phyloP scores from a whole-genome alignment of 1,140 invertebrate species.

The Drosophila elegans region DNA sequence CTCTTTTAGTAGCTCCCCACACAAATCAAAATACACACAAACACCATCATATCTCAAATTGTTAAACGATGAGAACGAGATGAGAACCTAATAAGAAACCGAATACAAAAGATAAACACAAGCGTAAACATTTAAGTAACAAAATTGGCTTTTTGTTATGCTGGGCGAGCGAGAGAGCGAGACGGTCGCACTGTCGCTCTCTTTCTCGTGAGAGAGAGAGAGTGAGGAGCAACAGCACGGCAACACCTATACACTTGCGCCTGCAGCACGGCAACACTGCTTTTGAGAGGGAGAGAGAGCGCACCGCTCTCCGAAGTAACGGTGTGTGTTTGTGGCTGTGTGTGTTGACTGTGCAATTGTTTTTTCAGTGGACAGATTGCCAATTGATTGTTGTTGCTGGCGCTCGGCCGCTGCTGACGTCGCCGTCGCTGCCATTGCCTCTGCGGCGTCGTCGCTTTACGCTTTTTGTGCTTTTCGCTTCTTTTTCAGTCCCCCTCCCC shows the following conservation, averaged over 20 bases:
- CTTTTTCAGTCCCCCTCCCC: conserved; percentile 1
- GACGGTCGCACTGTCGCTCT: background rate
- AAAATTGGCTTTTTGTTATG: conserved; percentile 84
- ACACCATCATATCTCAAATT: conserved; percentile 79
- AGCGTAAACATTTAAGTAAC: conserved; percentile 84
- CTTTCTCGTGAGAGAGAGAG: conserved; percentile 14
- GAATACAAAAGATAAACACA: conserved; percentile 85
- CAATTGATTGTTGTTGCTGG: conserved; percentile 78
- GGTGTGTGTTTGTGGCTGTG: conserved; percentile 37
- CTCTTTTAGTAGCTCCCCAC: conserved; percentile 8
- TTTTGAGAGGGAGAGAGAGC: conserved; percentile 41
- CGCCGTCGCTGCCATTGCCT: conserved; percentile 2
- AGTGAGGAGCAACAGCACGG: conserved; percentile 34
- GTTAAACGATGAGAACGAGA: conserved; percentile 84
- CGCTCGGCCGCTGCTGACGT: conserved; percentile 25
- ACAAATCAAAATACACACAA: conserved; percentile 47
- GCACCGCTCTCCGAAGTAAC: conserved; percentile 42
- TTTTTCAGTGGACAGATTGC: conserved; percentile 82
- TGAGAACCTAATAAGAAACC: conserved; percentile 84
- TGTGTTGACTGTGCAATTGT: conserved; percentile 70
- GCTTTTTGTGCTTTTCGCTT: conserved; percentile 66
- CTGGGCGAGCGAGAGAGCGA: conserved; percentile 35
- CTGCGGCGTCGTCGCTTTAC: conserved; percentile 54
- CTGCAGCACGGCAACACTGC: conserved; percentile 64
- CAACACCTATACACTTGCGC: conserved; percentile 38